These are phyloP conservation scores for Oeneis ivallda DNA, from an alignment of 2,888 invertebrate genomes.

Conservation along the genomic window DNA sequence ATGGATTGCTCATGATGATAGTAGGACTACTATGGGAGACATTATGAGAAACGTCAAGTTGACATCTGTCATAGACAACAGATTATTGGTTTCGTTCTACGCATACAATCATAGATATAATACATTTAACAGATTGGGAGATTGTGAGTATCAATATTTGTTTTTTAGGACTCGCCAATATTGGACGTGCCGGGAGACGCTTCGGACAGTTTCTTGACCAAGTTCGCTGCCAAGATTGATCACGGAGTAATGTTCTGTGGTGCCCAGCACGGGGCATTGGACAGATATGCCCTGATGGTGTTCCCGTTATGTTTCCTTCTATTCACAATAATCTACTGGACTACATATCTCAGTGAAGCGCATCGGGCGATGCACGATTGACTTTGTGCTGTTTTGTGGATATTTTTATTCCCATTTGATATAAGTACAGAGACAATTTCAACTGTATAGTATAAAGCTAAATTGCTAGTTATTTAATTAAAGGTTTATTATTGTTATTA, in stretches of 20 bases:
- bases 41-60: too few relatives aligned
- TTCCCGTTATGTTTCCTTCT: conserved; percentile 82
- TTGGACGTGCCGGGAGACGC: conserved; percentile 64
- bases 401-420: conserved; percentile 21
- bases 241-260: conserved; percentile 83
- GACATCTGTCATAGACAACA: too few relatives aligned
- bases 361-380: conserved; percentile 58
- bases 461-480: conserved; percentile 60
- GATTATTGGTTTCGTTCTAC: too few relatives aligned
- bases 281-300: conserved; percentile 82
- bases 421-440: conserved; percentile 21
- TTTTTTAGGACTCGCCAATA: conserved; percentile 71
- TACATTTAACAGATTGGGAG: neutral
- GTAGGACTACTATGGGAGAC: too few relatives aligned
- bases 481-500: conserved; percentile 25
- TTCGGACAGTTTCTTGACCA: conserved; percentile 53
- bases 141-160: conserved; percentile 15
- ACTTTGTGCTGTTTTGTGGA: conserved; percentile 27
- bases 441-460: conserved; percentile 60
- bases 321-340: conserved; percentile 83
- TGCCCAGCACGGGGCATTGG: conserved; percentile 82
- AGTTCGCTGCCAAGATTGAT: conserved; percentile 71
- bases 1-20: too few relatives aligned
- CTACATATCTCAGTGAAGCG: conserved; percentile 83
- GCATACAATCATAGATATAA: too few relatives aligned